These are phyloP conservation scores for Abrostola triplasia DNA, from an alignment of 2,888 invertebrate species.

Conservation along the genomic window DNA sequence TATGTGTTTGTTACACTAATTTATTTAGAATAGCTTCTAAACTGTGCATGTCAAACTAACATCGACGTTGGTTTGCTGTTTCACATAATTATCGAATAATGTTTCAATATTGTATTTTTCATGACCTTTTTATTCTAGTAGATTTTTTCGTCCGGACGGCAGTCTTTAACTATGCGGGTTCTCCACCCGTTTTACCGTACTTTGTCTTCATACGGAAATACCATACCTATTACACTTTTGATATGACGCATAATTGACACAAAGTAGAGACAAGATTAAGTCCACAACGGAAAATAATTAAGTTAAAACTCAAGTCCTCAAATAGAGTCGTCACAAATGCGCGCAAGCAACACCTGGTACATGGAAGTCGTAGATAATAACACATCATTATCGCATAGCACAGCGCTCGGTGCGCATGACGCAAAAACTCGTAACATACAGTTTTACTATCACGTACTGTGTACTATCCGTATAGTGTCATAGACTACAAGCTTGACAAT, in stretches of 20 bases:
- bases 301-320: neutral
- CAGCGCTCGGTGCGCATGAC: conserved; percentile 31
- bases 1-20: conserved; percentile 8
- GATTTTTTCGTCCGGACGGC: neutral
- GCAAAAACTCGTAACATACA: conserved; percentile 44
- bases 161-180: neutral
- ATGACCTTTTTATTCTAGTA: neutral
- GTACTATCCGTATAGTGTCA: conserved; percentile 9
- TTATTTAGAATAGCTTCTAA: neutral
- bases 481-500: conserved; percentile 36
- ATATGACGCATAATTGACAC: conserved; percentile 3
- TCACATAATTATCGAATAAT: neutral
- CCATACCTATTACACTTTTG: conserved; percentile 32
- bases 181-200: conserved; percentile 4
- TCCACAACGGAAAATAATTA: neutral
- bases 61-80: neutral
- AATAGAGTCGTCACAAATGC: neutral
- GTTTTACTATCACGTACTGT: conserved; percentile 20
- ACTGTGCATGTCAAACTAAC: neutral
- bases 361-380: conserved; percentile 37
- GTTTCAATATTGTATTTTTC: neutral
- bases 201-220: conserved; percentile 37
- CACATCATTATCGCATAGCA: conserved; percentile 49
- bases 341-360: conserved; percentile 29
- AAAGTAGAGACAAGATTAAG: neutral